Evolutionary conservation across 2,888 invertebrate species (phyloP), one percentile per base, ranked within the genome.

Genomic region (Polylopha cassiicola): DNA sequence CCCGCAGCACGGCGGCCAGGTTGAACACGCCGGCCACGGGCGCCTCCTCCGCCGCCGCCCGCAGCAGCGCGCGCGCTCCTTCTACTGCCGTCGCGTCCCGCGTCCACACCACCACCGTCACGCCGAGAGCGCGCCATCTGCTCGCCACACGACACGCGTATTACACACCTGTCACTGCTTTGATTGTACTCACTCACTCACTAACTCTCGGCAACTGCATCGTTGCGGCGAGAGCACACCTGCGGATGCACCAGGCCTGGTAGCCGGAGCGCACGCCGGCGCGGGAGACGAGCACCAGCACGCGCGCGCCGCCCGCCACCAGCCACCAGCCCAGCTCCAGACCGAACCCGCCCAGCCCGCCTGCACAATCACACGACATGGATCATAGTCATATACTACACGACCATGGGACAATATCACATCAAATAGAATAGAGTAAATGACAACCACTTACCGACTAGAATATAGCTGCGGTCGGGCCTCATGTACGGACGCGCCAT

Each of bases 331-430:
- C 91, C 50, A 99, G 85, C 84, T 99, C 99, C 47, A 99, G 85
- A 14, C 99, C 99, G 78, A 99, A 98, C 3, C 99, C 99, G 50
- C 99, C 99, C 27, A 99, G 88, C 37, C 98, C 98, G 43, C 92
- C 90, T 77, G 63, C n/a, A n/a, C 37, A 24, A 29, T 7, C 3
- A 2, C 17, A 21, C 14, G 15, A 17, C 20, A 20, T 7, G 15
- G 2, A 2, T 7, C 29, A n/a, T n/a, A n/a, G n/a, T n/a, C n/a
- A n/a, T n/a, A n/a, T n/a, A n/a, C n/a, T n/a, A n/a, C n/a, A n/a
- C n/a, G n/a, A n/a, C n/a, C n/a, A n/a, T n/a, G n/a, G n/a, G n/a
- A n/a, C n/a, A n/a, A n/a, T n/a, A n/a, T n/a, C n/a, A n/a, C n/a
- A n/a, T n/a, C n/a, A n/a, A n/a, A n/a, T n/a, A n/a, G n/a, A n/a